Conservation (phyloP, 2,888 invertebrate genomes). For the Parnassius glacialis region DNA sequence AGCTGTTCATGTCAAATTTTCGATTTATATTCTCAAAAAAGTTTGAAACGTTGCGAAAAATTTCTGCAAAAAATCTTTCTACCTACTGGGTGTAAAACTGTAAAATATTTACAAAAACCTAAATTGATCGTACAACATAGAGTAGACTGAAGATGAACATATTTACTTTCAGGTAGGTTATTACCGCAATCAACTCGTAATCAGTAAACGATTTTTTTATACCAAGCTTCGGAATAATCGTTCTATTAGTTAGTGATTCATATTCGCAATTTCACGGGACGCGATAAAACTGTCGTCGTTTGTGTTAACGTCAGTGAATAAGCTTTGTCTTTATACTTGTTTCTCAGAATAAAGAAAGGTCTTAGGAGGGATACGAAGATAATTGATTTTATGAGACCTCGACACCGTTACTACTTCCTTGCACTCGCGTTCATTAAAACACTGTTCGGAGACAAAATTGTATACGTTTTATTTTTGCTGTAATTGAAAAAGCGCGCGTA, state of each 20-base stretch:
- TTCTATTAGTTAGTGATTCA: slow-evolving; percentile 28
- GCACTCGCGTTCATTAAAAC: slow-evolving; percentile 28
- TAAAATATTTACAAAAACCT: too few relatives aligned
- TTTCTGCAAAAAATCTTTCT: too few relatives aligned
- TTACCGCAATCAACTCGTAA: slow-evolving; percentile 4
- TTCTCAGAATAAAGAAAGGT: slow-evolving; percentile 40
- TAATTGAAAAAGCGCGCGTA: slow-evolving; percentile 5
- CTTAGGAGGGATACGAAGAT: slow-evolving; percentile 38
- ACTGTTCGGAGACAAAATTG: slow-evolving; percentile 17
- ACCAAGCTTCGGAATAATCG: not conserved
- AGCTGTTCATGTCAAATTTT: too few relatives aligned
- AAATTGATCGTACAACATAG: too few relatives aligned
- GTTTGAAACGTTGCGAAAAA: too few relatives aligned
- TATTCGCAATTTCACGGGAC: slow-evolving; percentile 33
- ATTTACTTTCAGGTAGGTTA: not conserved
- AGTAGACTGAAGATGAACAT: too few relatives aligned
- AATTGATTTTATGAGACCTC: slow-evolving; percentile 40
- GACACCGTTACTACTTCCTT: slow-evolving; percentile 41
- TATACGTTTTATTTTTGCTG: slow-evolving; percentile 14
- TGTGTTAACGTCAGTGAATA: slow-evolving; percentile 42
- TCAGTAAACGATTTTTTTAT: not conserved
- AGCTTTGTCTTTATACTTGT: slow-evolving; percentile 42
- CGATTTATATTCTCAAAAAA: too few relatives aligned
- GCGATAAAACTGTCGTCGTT: slow-evolving; percentile 49
- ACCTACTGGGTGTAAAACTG: too few relatives aligned